Percentiles rank a stretch among this genome's conserved stretches.
Evolutionary conservation across 53 echinoderm and acorn worm species (phyloP).

Genomic region (Paracentrotus lividus): DNA sequence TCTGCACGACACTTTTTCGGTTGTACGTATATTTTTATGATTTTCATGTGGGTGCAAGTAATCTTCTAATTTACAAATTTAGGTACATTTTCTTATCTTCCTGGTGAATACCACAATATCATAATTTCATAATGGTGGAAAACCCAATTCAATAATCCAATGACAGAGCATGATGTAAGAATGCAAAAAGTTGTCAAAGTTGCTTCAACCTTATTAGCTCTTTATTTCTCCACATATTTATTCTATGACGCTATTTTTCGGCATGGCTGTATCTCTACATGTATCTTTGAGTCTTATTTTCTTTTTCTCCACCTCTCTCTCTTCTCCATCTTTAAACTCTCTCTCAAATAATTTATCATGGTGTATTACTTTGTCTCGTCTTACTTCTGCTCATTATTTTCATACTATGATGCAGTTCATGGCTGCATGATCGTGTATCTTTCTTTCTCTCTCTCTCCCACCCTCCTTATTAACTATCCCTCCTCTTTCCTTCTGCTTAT

Average conservation of each 20-base stretch:
- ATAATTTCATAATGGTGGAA: not conserved
- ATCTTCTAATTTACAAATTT: not conserved
- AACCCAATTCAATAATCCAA: not conserved
- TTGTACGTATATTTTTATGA: not conserved
- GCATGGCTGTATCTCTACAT: not conserved
- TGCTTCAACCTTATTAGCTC: not conserved
- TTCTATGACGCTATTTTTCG: not conserved
- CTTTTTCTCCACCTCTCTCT: not conserved
- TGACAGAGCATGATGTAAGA: not conserved
- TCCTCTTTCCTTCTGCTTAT: not conserved
- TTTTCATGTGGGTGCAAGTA: not conserved
- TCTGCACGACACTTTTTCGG: not conserved
- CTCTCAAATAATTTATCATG: not conserved
- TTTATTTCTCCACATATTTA: not conserved
- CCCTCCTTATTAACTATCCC: not conserved
- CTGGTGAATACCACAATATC: not conserved
- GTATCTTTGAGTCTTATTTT: not conserved
- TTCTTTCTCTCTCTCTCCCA: not conserved
- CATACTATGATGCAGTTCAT: too few relatives aligned
- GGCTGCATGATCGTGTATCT: too few relatives aligned
- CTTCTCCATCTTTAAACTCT: not conserved
- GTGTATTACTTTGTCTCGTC: not conserved
- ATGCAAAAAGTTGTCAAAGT: not conserved
- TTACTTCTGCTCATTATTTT: not conserved
- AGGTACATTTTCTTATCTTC: not conserved